Base-by-base conservation (phyloP, 2,888 invertebrate species). In the Glyphotaelius pellucidus region DNA sequence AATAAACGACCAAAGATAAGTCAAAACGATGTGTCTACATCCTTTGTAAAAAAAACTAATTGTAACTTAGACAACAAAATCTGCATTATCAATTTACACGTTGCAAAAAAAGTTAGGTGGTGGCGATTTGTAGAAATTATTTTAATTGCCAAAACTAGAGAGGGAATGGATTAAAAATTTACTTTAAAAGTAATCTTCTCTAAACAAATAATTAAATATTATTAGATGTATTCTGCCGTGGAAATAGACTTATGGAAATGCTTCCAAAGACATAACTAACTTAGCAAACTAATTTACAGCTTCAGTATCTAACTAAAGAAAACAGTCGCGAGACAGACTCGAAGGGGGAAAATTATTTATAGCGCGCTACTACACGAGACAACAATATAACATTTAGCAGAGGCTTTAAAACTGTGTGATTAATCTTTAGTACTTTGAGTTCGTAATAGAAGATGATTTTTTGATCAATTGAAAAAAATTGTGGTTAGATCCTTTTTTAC, bases 271-370 rank as follows among this genome's bases (percentile, higher is more conserved):
- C 88, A 91, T 88, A 88, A 91, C 67, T 88, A 88, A 88, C 88
- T 88, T 38, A 47, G 91, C 52, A 88, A 88, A 91, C 88, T 91
- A 91, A 91, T 91, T 91, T 91, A 91, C 81, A 88, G 88, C 81
- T 32, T 67, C 47, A 84, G 91, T 88, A 67, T 9, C 67, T 67
- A 25, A 14, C 52, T 67, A 88, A 91, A 90, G 91, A 91, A 91
- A 91, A 88, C 91, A 91, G 88, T 91, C 86, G 86, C 90, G 80
- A 47, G 47, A 86, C 47, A 81, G 86, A 86, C 91, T 90, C 38
- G 38, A 87, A 87, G 67, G 90, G 91, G 91, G 88, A 80, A 88
- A 42, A 91, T 91, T 91, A 91, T 91, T 81, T 83, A 88, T 80
- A 81, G 91, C 35, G 80, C 67, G 19, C 67, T 67, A 67, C 67